Percentiles rank a stretch among this genome's conserved stretches.
These are phyloP conservation scores for Astur gentilis DNA, from an alignment of 2,113 vertebrate genomes.

Conservation along the genomic window DNA sequence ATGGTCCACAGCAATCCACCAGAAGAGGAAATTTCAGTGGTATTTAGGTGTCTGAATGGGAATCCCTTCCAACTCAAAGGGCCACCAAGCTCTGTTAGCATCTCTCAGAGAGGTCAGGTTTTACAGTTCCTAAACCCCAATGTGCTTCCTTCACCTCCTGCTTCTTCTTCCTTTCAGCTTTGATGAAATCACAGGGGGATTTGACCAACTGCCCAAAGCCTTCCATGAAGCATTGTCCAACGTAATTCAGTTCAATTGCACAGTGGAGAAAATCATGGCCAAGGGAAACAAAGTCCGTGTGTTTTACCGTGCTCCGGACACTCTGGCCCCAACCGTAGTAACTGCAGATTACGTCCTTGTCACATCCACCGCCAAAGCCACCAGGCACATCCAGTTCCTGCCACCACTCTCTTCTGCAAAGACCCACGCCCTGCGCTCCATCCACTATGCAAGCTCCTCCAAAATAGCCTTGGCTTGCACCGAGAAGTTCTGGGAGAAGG, in stretches of 20 bases:
- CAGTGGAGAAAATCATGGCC: neutral
- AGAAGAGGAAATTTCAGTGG: fast-evolving
- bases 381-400: constrained; percentile 74
- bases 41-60: neutral
- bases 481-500: constrained; percentile 79
- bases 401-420: constrained; percentile 73
- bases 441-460: constrained; percentile 76
- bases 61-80: fast-evolving
- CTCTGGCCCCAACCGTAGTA: fast-evolving
- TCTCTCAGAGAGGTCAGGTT: too few relatives aligned
- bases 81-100: fast-evolving
- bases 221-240: neutral
- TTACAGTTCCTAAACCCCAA: fast-evolving
- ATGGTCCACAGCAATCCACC: fast-evolving
- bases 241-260: neutral
- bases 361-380: constrained; percentile 76
- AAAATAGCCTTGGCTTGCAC: constrained; percentile 80
- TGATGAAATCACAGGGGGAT: constrained; percentile 34
- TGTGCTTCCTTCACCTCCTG: fast-evolving
- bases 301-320: neutral
- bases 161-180: neutral
- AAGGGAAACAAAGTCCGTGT: neutral
- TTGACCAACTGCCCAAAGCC: constrained; percentile 53
- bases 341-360: constrained; percentile 72
- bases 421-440: constrained; percentile 72